Base-by-base conservation (phyloP, 2,113 vertebrate species). In the Plectropomus leopardus region DNA sequence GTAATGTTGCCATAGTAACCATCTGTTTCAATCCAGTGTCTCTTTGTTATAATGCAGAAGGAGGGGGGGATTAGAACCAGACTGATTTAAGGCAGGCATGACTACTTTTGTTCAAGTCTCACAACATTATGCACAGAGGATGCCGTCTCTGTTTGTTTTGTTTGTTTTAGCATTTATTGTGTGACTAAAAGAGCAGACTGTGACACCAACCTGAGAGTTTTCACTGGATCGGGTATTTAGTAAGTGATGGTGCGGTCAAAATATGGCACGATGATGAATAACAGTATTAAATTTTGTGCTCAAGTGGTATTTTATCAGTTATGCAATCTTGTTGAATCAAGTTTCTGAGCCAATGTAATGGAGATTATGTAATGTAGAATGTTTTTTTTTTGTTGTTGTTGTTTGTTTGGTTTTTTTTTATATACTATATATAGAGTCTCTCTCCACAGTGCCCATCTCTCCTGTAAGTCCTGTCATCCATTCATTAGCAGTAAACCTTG, bases 1-100 rank as follows among this genome's bases (percentile, higher is more conserved):
- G 51, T 28, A 44, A 72, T 30, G 80, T 91, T 86, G 19, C 89
- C 72, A 86, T 82, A 67, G 89, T 36, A 85, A 90, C 86, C 59
- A 60, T 82, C 76, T 78, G 36, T 81, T 83, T 84, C 64, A 71
- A 60, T 75, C 57, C 28, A 75, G 55, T 55, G 65, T 55, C 61
- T 86, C 75, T 78, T 75, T 84, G 83, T 89, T 50, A 85, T 66
- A 66, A 79, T 75, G 73, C 32, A 79, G 80, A 50, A 53, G 64
- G 50, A 74, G 48, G 65, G 65, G 65, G 34, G 19, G 21, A 75
- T 76, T 85, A 78, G 68, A 82, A 72, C 51, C 55, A 36, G 53
- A 76, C 68, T 73, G 73, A 85, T 84, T 85, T 61, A 72, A 87
- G 59, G 54, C 76, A 14, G 77, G 51, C 78, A 77, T 79, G 32